phyloP scores from a whole-genome alignment of 2,888 invertebrate genomes.

The Blera fallax region DNA sequence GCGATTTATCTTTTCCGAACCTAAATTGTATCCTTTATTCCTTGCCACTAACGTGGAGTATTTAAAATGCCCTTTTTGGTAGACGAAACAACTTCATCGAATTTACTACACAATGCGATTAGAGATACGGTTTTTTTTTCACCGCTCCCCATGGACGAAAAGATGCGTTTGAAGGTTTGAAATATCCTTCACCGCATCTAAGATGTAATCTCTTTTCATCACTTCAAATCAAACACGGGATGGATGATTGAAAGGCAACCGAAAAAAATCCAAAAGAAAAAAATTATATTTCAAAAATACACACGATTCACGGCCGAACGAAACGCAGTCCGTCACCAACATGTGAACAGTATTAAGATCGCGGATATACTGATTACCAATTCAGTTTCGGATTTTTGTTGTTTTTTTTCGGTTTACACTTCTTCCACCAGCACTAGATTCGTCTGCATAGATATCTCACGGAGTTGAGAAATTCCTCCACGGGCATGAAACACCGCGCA shows the following conservation, averaged over 20 bases:
- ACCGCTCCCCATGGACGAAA: neutral
- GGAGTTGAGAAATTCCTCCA: slow-evolving; percentile 67
- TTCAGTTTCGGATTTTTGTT: slow-evolving; percentile 69
- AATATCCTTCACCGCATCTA: slow-evolving; percentile 4
- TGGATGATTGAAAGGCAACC: neutral
- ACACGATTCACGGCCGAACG: slow-evolving; percentile 63
- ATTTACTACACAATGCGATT: neutral
- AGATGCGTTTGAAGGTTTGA: neutral
- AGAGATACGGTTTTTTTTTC: neutral
- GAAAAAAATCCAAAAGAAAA: slow-evolving; percentile 12
- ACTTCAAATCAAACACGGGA: slow-evolving; percentile 5
- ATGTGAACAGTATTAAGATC: slow-evolving; percentile 78
- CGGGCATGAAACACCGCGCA: slow-evolving; percentile 61
- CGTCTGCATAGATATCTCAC: slow-evolving; percentile 61
- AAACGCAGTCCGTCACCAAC: slow-evolving; percentile 77
- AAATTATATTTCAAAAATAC: slow-evolving; percentile 41
- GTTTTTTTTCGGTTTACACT: slow-evolving; percentile 56
- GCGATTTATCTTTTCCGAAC: neutral
- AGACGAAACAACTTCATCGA: neutral
- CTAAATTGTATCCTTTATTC: neutral
- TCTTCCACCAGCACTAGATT: slow-evolving; percentile 50
- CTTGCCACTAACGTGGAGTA: neutral
- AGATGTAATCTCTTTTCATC: neutral
- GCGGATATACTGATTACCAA: slow-evolving; percentile 76
- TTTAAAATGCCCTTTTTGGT: neutral